Base-by-base conservation (phyloP, 1,140 invertebrate genomes). In the Coelopa frigida region DNA sequence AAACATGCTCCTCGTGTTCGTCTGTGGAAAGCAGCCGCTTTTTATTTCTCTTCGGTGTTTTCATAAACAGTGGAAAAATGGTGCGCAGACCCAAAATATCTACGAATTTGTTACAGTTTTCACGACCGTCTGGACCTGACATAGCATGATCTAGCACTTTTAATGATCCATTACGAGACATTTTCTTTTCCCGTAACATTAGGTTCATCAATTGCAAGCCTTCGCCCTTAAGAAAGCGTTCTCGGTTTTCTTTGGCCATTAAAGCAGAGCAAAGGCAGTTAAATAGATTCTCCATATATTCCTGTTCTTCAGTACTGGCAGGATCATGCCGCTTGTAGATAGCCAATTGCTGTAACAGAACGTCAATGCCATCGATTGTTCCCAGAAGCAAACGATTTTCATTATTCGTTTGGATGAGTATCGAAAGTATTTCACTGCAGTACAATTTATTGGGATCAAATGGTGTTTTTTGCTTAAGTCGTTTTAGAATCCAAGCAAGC, bases 221-320 rank as follows among this genome's bases (percentile, higher is more conserved):
- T 77, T 97, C 94, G 1, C 90, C 93, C 55, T 87, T 82, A 11
- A 99, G 73, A 70, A 99, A 99, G 47, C 84, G 79, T 41, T 94
- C 88, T 49, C 93, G 78, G 72, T 99, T 99, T 42, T 82, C 71
- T 6, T 83, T 74, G 44, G 84, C 78, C 81, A 98, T 87, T 37
- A 99, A 75, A 49, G 90, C 83, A 10, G 93, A 96, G 70, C 96
- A 99, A 12, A 99, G 73, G 52, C 85, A 84, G 67, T 98, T 89
- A 63, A 99, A 99, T 35, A 99, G 73, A 74, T 99, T 99, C 70
- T 98, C 95, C 94, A 99, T 98, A 61, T 94, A 87, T 73, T 99
- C 97, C 59, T 90, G 82, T 70, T 99, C 96, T 71, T 99, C 94
- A 8, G 80, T 80, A 44, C 81, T 83, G 37, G 73, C 76, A 1